Conservation (phyloP, 2,797 vertebrate genomes). For the Chelonia mydas region DNA sequence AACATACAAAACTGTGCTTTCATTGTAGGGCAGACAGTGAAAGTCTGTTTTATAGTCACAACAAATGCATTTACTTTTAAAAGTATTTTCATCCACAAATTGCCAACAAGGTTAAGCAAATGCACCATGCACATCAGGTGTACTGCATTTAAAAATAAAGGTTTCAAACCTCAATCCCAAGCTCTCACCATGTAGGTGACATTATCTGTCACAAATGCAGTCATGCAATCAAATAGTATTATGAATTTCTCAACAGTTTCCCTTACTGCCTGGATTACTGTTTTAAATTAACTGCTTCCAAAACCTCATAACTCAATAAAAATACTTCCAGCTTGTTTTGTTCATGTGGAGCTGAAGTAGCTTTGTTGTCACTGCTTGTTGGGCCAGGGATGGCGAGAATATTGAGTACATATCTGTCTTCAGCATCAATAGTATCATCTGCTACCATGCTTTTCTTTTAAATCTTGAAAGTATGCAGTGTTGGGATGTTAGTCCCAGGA, state of each 20-base stretch:
- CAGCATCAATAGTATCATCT: background rate
- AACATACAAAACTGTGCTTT: background rate
- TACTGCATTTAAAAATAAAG: background rate
- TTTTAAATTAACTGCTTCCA: background rate
- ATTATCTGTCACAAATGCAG: background rate
- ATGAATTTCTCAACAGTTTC: background rate
- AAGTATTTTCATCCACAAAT: background rate
- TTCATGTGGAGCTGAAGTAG: background rate
- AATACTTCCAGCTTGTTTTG: background rate
- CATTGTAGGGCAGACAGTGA: background rate
- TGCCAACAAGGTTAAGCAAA: background rate
- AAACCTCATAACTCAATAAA: background rate
- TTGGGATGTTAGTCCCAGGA: background rate
- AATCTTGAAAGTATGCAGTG: background rate
- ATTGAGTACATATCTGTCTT: background rate
- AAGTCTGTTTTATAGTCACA: background rate
- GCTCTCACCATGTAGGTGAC: background rate
- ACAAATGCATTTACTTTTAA: background rate
- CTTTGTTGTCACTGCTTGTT: background rate
- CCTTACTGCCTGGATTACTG: background rate
- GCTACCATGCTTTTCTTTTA: background rate
- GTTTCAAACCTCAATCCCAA: background rate
- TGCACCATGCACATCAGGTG: background rate
- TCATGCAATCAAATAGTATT: background rate
- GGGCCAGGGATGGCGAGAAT: background rate